Evolutionary conservation across 2,888 invertebrate species (phyloP).

Genomic region (Volucella inflata): DNA sequence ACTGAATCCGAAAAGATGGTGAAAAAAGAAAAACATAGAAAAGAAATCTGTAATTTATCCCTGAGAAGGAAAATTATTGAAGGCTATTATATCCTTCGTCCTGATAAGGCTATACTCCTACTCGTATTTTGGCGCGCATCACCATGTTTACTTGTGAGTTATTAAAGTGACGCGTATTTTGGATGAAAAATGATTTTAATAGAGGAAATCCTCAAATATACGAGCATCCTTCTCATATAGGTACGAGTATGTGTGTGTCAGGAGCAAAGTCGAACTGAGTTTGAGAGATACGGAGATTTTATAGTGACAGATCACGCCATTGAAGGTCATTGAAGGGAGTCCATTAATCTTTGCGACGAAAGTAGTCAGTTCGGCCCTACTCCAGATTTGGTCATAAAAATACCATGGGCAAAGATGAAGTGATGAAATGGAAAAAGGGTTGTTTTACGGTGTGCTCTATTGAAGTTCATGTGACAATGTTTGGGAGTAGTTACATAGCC

Average conservation of each 20-base stretch:
- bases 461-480: constrained; percentile 56
- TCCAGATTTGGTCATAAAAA: constrained; percentile 63
- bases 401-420: constrained; percentile 60
- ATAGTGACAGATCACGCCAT: constrained; percentile 69
- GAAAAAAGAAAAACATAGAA: not conserved
- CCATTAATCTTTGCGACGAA: constrained; percentile 65
- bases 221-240: constrained; percentile 9
- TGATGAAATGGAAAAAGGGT: constrained; percentile 69
- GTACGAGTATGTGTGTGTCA: constrained; percentile 3
- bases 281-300: constrained; percentile 57
- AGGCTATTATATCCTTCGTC: constrained; percentile 60
- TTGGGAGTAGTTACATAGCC: too few species aligned
- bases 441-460: constrained; percentile 57
- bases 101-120: constrained; percentile 49
- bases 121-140: constrained; percentile 18
- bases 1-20: not conserved
- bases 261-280: constrained; percentile 23
- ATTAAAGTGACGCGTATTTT: constrained; percentile 69
- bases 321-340: constrained; percentile 66
- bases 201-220: constrained; percentile 47
- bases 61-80: constrained; percentile 65
- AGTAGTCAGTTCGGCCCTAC: constrained; percentile 14
- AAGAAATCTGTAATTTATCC: constrained; percentile 70
- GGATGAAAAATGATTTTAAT: constrained; percentile 70
- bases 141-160: constrained; percentile 68